Evolutionary conservation across 2,888 invertebrate genomes (phyloP), one percentile per base, ranked within the genome.

Genomic region (Spisula solida): DNA sequence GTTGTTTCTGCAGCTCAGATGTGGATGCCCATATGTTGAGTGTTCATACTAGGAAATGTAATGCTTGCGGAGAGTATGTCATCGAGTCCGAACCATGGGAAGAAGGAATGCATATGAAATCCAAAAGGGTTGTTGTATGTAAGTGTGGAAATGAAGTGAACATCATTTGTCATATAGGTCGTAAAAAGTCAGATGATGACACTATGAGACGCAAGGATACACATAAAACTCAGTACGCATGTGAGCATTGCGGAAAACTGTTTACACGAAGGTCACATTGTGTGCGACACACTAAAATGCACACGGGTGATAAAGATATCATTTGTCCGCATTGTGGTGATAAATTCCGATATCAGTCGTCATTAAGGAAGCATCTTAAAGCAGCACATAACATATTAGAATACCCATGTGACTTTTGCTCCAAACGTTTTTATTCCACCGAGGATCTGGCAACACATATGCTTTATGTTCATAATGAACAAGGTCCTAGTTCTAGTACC

Each of bases 331-430:
- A 25, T 25, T 84, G 84, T 79, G 31, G 12, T 4, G 51, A 79
- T 56, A n/a, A 34, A 18, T 87, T 78, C 25, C 10, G 56, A 12
- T 55, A 82, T 55, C 18, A 85, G 56, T 1, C 29, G 6, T 85
- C 85, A 6, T 55, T 85, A 41, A 85, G 78, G 55, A 79, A 85
- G 25, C 85, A 85, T 56, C 56, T 78, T 18, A 55, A 48, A 55
- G 20, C 55, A 14, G 56, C 16, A 8, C 85, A 85, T 41, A 85
- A 20, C 14, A 85, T 85, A 41, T 78, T 83, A 29, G 29, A 75
- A 12, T 20, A 29, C 16, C 47, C 29, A 75, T 75, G 75, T 18
- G 31, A 75, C 31, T 34, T 75, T 1, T 75, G 75, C 34, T 34
- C 75, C 0, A 1, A 75, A 4, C 34, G 29, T 34, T 75, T 75